Evolutionary conservation across 2,797 vertebrate species (phyloP).

Genomic region (Coregonus sp.): DNA sequence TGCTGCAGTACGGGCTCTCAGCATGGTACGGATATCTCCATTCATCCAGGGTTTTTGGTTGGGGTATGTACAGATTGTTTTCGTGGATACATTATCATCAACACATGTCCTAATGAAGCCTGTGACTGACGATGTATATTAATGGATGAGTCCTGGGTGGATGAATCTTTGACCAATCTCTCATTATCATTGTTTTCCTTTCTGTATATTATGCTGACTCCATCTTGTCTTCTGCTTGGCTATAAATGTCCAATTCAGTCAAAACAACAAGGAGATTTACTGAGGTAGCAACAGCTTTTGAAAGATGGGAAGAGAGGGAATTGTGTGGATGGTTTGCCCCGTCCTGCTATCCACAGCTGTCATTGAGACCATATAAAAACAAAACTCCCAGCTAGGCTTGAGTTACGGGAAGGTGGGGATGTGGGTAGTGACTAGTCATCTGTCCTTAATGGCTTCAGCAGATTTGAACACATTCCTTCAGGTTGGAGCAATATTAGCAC

Average conservation of each 20-base stretch:
- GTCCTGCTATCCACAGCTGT: conserved; percentile 34
- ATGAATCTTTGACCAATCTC: not conserved
- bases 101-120: too few relatives aligned
- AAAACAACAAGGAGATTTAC: not conserved
- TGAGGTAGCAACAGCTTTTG: not conserved
- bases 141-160: too few relatives aligned
- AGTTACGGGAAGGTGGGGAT: conserved; percentile 33
- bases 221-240: not conserved
- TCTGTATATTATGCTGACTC: not conserved
- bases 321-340: conserved; percentile 33
- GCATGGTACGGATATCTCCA: too few relatives aligned
- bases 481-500: conserved; percentile 27
- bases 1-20: too few relatives aligned
- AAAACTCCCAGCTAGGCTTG: conserved; percentile 37
- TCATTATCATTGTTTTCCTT: not conserved
- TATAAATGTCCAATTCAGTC: not conserved
- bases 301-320: conserved; percentile 57
- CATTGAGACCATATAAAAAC: conserved; percentile 49
- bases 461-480: conserved; percentile 52
- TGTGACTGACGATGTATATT: too few relatives aligned
- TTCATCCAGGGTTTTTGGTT: too few relatives aligned
- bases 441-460: conserved; percentile 68
- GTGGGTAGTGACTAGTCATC: conserved; percentile 26
- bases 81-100: too few relatives aligned
- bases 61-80: too few relatives aligned